These are phyloP conservation scores for Cephus spinipes DNA, from an alignment of 2,888 invertebrate genomes.

Conservation along the genomic window DNA sequence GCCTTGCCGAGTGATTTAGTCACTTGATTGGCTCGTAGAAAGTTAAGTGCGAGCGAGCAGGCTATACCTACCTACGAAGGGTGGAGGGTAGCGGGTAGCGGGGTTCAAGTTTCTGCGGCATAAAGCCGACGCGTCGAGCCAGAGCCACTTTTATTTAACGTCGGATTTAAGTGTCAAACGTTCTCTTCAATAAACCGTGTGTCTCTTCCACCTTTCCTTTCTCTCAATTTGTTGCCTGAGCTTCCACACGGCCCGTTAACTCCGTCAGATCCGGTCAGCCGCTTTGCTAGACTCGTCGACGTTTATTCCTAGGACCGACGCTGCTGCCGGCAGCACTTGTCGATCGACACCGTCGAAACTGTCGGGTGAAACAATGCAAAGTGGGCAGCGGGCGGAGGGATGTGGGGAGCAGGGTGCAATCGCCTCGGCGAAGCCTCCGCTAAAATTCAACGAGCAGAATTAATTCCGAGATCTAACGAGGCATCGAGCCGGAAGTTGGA, in stretches of 20 bases:
- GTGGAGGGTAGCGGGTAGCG: not conserved
- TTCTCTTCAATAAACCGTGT: not conserved
- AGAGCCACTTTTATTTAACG: constrained; percentile 58
- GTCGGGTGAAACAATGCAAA: too few species aligned
- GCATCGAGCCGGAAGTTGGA: constrained; percentile 46
- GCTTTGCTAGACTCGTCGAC: not conserved
- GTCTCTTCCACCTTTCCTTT: not conserved
- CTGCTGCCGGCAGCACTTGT: too few species aligned
- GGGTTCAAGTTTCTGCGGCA: constrained; percentile 23
- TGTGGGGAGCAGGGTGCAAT: too few species aligned
- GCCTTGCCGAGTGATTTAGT: constrained; percentile 53
- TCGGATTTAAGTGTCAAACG: constrained; percentile 46
- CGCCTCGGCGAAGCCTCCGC: constrained; percentile 28
- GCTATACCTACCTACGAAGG: not conserved
- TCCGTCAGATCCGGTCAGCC: not conserved
- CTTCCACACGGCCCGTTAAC: not conserved
- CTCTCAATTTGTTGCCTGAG: not conserved
- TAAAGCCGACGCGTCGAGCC: constrained; percentile 31
- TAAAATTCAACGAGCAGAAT: constrained; percentile 47
- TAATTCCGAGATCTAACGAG: constrained; percentile 48
- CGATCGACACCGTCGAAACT: too few species aligned
- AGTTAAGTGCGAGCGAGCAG: constrained; percentile 49
- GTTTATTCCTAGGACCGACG: too few species aligned
- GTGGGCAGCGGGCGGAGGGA: too few species aligned
- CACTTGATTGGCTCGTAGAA: constrained; percentile 52